Conservation (phyloP, 2,797 vertebrate species). For the Pangasius krempfi region DNA sequence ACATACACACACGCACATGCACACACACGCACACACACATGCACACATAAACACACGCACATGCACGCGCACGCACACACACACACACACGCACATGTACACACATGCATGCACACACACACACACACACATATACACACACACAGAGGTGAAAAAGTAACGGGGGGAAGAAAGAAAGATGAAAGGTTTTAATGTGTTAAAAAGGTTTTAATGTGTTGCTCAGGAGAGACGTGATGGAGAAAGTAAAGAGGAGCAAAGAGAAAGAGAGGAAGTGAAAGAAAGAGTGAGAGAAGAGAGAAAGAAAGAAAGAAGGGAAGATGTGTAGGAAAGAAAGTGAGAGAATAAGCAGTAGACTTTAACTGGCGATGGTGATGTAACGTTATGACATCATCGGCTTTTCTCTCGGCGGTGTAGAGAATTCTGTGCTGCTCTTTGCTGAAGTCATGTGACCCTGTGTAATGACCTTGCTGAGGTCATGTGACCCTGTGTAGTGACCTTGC, state of each 20-base stretch:
- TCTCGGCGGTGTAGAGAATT: neutral
- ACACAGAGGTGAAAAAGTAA: neutral
- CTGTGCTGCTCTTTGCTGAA: neutral
- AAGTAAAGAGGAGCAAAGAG: neutral
- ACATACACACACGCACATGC: no score
- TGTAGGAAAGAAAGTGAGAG: neutral
- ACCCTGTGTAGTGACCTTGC: neutral
- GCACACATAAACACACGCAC: no score
- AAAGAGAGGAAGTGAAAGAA: neutral
- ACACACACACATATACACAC: neutral
- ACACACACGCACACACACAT: no score
- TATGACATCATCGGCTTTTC: neutral
- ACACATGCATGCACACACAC: fast-evolving
- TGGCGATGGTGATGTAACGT: neutral
- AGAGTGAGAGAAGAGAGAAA: neutral
- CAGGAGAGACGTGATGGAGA: neutral
- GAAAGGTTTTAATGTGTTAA: neutral
- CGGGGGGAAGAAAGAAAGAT: neutral
- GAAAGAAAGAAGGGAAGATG: no score
- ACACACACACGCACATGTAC: no score
- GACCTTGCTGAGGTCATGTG: neutral
- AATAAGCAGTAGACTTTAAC: neutral
- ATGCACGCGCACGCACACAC: fast-evolving
- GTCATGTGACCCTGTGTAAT: slow-evolving; percentile 1
- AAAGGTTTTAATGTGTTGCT: neutral